Evolutionary conservation across 2,113 vertebrate genomes (phyloP).

Genomic region (Machaerirhynchus nigripectus): DNA sequence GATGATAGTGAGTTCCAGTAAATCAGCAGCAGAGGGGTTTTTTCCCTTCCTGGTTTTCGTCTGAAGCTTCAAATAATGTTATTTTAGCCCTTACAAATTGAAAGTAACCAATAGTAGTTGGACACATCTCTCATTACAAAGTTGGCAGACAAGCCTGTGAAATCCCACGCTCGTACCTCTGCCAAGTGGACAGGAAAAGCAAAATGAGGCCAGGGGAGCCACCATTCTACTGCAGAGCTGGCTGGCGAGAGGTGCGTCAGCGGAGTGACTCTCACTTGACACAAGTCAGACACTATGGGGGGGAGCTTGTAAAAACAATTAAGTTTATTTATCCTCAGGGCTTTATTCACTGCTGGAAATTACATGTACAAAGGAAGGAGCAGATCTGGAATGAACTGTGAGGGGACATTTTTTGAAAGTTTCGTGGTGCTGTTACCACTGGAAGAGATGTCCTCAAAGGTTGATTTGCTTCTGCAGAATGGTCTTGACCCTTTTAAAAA

Average conservation of each 20-base stretch:
- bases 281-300: background rate
- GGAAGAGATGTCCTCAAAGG: background rate
- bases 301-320: background rate
- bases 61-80: slow-evolving; percentile 44
- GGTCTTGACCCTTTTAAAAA: background rate
- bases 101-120: background rate
- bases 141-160: slow-evolving; percentile 8
- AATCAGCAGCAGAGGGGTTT: background rate
- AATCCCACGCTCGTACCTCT: background rate
- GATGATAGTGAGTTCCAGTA: slow-evolving; percentile 49
- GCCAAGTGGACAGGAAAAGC: slow-evolving; percentile 27
- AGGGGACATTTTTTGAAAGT: background rate
- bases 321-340: background rate
- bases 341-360: slow-evolving; percentile 28
- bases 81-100: slow-evolving; percentile 1
- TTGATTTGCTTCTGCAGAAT: background rate
- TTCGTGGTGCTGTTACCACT: background rate
- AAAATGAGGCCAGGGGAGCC: background rate
- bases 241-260: background rate
- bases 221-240: background rate
- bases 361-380: background rate
- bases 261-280: background rate
- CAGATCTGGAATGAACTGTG: background rate
- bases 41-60: slow-evolving; percentile 43
- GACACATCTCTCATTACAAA: slow-evolving; percentile 24